These are phyloP conservation scores for Lithobates sylvaticus DNA, from an alignment of 2,797 vertebrate species.

Conservation along the genomic window DNA sequence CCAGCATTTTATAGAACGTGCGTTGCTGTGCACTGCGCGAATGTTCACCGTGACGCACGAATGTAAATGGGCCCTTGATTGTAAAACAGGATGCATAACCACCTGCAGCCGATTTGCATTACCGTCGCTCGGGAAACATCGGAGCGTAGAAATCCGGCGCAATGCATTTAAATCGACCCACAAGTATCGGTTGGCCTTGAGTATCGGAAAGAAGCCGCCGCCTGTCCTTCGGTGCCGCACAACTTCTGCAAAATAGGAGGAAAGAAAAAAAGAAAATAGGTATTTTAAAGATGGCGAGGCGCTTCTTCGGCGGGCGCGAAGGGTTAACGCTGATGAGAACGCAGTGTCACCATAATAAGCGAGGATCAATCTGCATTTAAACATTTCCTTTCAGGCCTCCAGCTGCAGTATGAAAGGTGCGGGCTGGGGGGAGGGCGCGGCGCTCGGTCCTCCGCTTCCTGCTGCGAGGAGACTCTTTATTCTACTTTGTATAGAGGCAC, in stretches of 20 bases:
- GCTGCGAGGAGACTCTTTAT: slow-evolving; percentile 53
- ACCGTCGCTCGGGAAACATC: too few relatives aligned
- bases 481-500: slow-evolving; percentile 60
- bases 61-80: too few relatives aligned
- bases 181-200: too few relatives aligned
- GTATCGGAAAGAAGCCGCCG: too few relatives aligned
- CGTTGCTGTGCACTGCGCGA: too few relatives aligned
- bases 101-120: too few relatives aligned
- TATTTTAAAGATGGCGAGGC: background rate
- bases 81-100: too few relatives aligned
- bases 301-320: background rate
- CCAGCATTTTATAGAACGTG: too few relatives aligned
- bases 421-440: slow-evolving; percentile 48
- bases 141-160: too few relatives aligned
- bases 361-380: slow-evolving; percentile 61
- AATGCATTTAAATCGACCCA: too few relatives aligned
- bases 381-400: slow-evolving; percentile 55
- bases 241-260: background rate
- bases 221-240: too few relatives aligned
- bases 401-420: slow-evolving; percentile 61
- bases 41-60: too few relatives aligned
- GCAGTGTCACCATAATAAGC: slow-evolving; percentile 54
- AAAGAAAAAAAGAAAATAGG: background rate
- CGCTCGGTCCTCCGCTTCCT: slow-evolving; percentile 48
- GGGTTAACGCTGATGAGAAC: slow-evolving; percentile 45